Base-by-base conservation (phyloP, 1,140 invertebrate species). In the Antheraea pernyi region DNA sequence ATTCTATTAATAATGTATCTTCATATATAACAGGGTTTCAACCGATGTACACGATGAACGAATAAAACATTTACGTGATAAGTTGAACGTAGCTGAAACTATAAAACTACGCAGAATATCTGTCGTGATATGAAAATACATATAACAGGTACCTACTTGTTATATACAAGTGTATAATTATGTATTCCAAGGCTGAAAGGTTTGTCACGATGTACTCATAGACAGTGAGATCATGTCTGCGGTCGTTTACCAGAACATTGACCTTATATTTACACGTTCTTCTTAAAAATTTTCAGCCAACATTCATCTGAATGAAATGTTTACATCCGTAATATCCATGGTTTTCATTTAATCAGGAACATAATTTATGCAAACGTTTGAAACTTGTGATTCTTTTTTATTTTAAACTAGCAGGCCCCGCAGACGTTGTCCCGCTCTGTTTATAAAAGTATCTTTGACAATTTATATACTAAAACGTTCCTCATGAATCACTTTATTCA, bases 231-330 rank as follows among this genome's bases (percentile, higher is more conserved):
- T 53, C 46, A 53, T 53, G 46, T 53, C 46, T 53, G 46, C 46
- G 46, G 46, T 53, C 46, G 46, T 53, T 53, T 53, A 53, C 46
- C 46, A 53, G 46, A 53, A 53, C 46, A 53, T 16, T 53, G 46
- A 53, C 46, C 46, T 53, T 53, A 53, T 42, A 42, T 53, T 53
- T 13, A 53, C 16, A 6, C 9, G 46, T 53, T 53, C 16, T 53
- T 53, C 46, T 53, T 42, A 42, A 53, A 53, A 53, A 16, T 2
- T 16, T 53, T 53, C 46, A 53, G 10, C 9, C 13, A 53, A 6
- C 13, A 13, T 53, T 53, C 16, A 53, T 53, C 13, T 53, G 2
- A 10, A 16, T 53, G 46, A 13, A 53, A 53, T 53, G 16, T 53
- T 53, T 53, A 53, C 13, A n/a, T 42, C 7, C 11, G 7, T 42